phyloP scores from a whole-genome alignment of 2,888 invertebrate genomes.

The Platycheirus rosarum region DNA sequence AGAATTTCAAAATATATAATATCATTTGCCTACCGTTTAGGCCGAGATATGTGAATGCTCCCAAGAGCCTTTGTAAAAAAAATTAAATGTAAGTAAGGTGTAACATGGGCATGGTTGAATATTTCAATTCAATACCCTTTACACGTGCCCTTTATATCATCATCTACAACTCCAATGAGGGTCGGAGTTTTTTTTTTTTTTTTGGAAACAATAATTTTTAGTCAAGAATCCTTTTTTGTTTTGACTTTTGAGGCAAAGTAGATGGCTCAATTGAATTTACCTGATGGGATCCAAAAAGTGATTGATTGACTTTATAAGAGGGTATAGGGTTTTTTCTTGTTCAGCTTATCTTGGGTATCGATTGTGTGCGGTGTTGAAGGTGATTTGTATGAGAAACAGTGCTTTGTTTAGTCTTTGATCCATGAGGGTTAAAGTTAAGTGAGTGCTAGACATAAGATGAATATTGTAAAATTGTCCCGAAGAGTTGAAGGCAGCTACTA shows the following conservation, averaged over 20 bases:
- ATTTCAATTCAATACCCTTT: slow-evolving; percentile 24
- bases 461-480: background rate
- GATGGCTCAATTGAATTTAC: slow-evolving; percentile 38
- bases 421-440: slow-evolving; percentile 16
- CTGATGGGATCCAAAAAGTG: slow-evolving; percentile 54
- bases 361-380: slow-evolving; percentile 35
- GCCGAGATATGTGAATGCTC: slow-evolving; percentile 15
- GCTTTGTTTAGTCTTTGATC: slow-evolving; percentile 39
- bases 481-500: no score
- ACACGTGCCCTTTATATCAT: slow-evolving; percentile 12
- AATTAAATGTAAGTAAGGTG: slow-evolving; percentile 15
- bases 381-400: slow-evolving; percentile 48
- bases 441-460: slow-evolving; percentile 1
- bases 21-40: slow-evolving; percentile 40
- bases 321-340: slow-evolving; percentile 46
- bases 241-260: slow-evolving; percentile 6
- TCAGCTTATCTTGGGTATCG: slow-evolving; percentile 43
- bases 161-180: background rate
- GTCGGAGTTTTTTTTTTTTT: background rate
- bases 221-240: slow-evolving; percentile 34
- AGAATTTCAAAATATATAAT: slow-evolving; percentile 30
- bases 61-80: slow-evolving; percentile 17
- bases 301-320: slow-evolving; percentile 61
- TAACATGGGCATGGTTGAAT: slow-evolving; percentile 1
- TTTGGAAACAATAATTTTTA: background rate